Conservation (phyloP, 2,888 invertebrate species). For the Girardia tigrina region DNA sequence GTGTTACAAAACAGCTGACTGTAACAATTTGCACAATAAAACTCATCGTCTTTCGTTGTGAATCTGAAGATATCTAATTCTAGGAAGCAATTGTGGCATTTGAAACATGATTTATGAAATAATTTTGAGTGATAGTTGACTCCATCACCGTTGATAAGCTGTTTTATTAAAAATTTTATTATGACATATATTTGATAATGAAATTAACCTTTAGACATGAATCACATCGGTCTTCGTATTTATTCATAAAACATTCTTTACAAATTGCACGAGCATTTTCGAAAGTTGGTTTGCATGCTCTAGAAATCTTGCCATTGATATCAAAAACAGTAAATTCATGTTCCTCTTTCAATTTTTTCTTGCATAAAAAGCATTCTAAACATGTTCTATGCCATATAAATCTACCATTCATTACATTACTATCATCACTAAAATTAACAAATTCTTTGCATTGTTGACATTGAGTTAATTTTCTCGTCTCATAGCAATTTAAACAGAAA, state of each 20-base stretch:
- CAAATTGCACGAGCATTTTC: slow-evolving; percentile 4
- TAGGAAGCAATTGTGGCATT: not conserved
- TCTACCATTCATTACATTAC: not conserved
- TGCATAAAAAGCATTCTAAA: not conserved
- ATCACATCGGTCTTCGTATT: not conserved
- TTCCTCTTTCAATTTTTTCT: not conserved
- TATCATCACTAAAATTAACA: not conserved
- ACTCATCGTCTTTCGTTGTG: not conserved
- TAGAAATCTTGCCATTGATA: not conserved
- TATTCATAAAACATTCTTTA: not conserved
- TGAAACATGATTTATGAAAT: slow-evolving; percentile 17
- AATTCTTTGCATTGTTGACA: slow-evolving; percentile 5
- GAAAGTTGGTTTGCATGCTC: not conserved
- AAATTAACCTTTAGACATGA: not conserved
- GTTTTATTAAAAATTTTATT: not conserved
- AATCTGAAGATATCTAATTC: not conserved
- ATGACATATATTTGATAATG: not conserved
- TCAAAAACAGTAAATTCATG: not conserved
- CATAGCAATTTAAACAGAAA: not conserved
- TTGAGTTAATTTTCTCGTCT: not conserved
- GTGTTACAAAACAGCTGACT: not conserved
- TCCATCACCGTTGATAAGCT: not conserved
- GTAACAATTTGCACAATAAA: not conserved
- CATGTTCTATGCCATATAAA: not conserved
- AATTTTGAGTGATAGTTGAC: slow-evolving; percentile 3